Conservation (phyloP, 1,140 invertebrate genomes). For the Leptonema lineaticorne region DNA sequence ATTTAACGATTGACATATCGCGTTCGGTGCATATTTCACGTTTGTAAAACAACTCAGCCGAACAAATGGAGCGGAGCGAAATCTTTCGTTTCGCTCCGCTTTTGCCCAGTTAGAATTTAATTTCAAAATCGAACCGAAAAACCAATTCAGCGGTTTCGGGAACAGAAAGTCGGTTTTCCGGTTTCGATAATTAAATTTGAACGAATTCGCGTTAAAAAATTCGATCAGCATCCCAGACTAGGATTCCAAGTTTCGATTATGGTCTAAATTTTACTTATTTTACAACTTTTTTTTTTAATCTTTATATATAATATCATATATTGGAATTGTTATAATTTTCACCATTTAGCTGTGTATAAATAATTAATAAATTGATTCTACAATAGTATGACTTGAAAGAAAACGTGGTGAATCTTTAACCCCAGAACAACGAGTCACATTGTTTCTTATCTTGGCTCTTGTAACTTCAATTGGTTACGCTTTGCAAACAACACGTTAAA, state of each 20-base stretch:
- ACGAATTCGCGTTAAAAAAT: neutral
- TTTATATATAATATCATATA: no score
- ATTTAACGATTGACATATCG: no score
- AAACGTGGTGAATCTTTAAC: neutral
- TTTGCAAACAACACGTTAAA: conserved; percentile 9
- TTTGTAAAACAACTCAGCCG: no score
- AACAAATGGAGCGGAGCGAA: no score
- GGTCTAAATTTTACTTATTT: no score
- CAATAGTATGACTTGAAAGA: neutral
- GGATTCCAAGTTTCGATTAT: neutral
- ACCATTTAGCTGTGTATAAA: no score
- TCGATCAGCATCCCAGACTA: neutral
- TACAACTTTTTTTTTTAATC: no score
- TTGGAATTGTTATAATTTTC: no score
- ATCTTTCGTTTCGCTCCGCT: conserved; percentile 7
- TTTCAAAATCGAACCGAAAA: conserved; percentile 9
- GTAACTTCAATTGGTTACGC: conserved; percentile 8
- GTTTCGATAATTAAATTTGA: neutral
- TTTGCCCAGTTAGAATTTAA: conserved; percentile 1
- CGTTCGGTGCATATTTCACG: no score
- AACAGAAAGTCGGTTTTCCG: no score
- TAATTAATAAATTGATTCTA: neutral
- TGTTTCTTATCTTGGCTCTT: conserved; percentile 15
- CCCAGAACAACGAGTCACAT: neutral
- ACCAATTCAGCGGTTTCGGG: conserved; percentile 2